Conservation (phyloP, 2,797 vertebrate genomes). For the Rhinogobio ventralis region DNA sequence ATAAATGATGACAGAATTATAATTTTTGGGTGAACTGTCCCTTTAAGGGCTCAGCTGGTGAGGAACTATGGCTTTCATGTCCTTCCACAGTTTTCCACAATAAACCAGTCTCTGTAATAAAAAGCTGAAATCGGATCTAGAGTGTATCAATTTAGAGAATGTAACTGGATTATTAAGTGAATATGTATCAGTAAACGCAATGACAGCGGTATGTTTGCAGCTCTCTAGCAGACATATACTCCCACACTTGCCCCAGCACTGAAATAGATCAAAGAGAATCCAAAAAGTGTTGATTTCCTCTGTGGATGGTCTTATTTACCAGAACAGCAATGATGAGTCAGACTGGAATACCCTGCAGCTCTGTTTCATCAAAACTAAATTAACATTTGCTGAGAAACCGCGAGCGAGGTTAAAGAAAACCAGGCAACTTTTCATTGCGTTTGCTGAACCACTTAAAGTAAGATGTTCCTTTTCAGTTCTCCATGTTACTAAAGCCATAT, state of each 20-base stretch:
- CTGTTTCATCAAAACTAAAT: constrained; percentile 63
- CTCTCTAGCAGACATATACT: constrained; percentile 41
- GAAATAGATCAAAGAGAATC: constrained; percentile 68
- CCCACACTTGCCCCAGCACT: constrained; percentile 58
- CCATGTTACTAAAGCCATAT: not conserved
- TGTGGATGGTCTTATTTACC: constrained; percentile 62
- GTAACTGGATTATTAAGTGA: constrained; percentile 58
- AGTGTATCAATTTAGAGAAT: constrained; percentile 52
- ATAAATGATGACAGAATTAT: not conserved
- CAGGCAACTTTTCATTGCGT: not conserved
- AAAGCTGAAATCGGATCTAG: not conserved
- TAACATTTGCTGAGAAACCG: constrained; percentile 51
- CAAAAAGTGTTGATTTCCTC: constrained; percentile 59
- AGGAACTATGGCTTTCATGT: not conserved
- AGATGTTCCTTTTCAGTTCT: not conserved
- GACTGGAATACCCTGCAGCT: constrained; percentile 55
- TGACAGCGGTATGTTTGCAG: not conserved
- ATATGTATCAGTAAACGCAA: constrained; percentile 54
- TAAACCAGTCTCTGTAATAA: constrained; percentile 20
- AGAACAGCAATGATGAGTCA: constrained; percentile 61
- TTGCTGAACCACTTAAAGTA: constrained; percentile 2
- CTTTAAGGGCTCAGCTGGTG: constrained; percentile 6
- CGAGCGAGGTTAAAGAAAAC: constrained; percentile 29
- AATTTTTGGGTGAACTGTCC: not conserved
- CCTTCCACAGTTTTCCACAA: not conserved